Percentiles rank a stretch among this genome's conserved stretches.
Conservation (phyloP, 2,888 invertebrate genomes). For the Ferdinandea cuprea region DNA sequence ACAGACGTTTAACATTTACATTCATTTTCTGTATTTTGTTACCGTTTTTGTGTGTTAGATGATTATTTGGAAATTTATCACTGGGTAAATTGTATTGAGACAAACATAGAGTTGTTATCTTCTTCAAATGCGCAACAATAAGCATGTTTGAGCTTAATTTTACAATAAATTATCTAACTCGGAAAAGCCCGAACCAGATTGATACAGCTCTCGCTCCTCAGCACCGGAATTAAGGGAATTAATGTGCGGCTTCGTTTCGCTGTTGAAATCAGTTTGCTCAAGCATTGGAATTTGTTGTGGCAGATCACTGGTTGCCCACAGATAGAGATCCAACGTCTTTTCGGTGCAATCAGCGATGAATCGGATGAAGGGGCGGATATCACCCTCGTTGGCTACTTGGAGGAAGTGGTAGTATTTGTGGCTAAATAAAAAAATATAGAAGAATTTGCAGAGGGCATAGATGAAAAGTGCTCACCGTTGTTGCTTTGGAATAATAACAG, state of each 20-base stretch:
- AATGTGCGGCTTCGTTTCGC: constrained; percentile 13
- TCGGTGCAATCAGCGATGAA: constrained; percentile 97
- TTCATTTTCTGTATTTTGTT: constrained; percentile 21
- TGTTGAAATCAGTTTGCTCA: constrained; percentile 80
- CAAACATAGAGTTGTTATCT: neutral
- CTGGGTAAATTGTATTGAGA: constrained; percentile 14
- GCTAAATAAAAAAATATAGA: constrained; percentile 78
- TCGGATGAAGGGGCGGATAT: constrained; percentile 96
- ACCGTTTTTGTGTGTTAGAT: constrained; percentile 2
- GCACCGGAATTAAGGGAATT: neutral
- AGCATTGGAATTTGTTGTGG: constrained; percentile 88
- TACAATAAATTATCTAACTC: constrained; percentile 26
- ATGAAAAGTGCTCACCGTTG: no score
- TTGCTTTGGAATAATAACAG: constrained; percentile 96
- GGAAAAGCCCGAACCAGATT: constrained; percentile 52
- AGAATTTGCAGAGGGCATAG: no score
- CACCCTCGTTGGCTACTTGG: constrained; percentile 96
- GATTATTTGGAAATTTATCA: constrained; percentile 25
- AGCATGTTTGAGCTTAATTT: constrained; percentile 22
- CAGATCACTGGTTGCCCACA: constrained; percentile 92
- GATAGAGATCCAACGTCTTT: constrained; percentile 92
- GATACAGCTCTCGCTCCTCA: constrained; percentile 18
- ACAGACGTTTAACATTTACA: constrained; percentile 53
- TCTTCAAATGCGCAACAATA: neutral
- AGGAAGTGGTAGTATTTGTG: constrained; percentile 94